A percentile compares a stretch with the other conserved stretches of the same genome.
These are phyloP conservation scores for Drosophila subquinaria DNA, from an alignment of 2,888 invertebrate species.

Conservation along the genomic window DNA sequence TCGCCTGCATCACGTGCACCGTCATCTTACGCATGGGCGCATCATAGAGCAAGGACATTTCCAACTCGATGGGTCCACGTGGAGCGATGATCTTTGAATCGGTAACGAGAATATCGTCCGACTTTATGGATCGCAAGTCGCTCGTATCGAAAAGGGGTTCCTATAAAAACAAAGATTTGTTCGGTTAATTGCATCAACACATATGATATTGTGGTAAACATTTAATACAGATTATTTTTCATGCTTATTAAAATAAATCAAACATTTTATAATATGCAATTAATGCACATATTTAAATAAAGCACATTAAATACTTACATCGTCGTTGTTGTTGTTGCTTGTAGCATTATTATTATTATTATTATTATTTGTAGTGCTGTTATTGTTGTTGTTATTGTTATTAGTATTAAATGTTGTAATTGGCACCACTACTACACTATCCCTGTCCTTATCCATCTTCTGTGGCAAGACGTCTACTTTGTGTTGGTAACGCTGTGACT, in stretches of 20 bases:
- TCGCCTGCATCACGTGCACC: slow-evolving; percentile 95
- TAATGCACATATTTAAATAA: too few relatives aligned
- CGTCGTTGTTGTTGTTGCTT: slow-evolving; percentile 88
- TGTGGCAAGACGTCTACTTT: slow-evolving; percentile 74
- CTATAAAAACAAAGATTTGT: slow-evolving; percentile 60
- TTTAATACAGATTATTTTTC: too few relatives aligned
- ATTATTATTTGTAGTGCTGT: slow-evolving; percentile 87
- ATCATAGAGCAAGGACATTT: slow-evolving; percentile 95
- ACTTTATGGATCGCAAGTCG: slow-evolving; percentile 84
- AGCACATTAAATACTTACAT: slow-evolving; percentile 88
- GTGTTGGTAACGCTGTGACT: slow-evolving; percentile 83
- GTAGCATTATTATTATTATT: slow-evolving; percentile 83
- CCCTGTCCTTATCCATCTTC: slow-evolving; percentile 73
- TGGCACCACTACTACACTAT: slow-evolving; percentile 83
- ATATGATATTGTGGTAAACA: too few relatives aligned
- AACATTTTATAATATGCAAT: too few relatives aligned
- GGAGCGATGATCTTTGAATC: slow-evolving; percentile 85
- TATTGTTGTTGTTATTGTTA: slow-evolving; percentile 57
- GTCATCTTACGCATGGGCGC: slow-evolving; percentile 96
- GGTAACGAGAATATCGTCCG: slow-evolving; percentile 85
- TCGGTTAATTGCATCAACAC: too few relatives aligned
- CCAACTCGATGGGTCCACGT: slow-evolving; percentile 90
- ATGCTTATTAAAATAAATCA: too few relatives aligned
- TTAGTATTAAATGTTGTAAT: slow-evolving; percentile 87
- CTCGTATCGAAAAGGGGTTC: slow-evolving; percentile 86